Conservation (phyloP, 2,888 invertebrate species). For the Clitarchus hookeri region DNA sequence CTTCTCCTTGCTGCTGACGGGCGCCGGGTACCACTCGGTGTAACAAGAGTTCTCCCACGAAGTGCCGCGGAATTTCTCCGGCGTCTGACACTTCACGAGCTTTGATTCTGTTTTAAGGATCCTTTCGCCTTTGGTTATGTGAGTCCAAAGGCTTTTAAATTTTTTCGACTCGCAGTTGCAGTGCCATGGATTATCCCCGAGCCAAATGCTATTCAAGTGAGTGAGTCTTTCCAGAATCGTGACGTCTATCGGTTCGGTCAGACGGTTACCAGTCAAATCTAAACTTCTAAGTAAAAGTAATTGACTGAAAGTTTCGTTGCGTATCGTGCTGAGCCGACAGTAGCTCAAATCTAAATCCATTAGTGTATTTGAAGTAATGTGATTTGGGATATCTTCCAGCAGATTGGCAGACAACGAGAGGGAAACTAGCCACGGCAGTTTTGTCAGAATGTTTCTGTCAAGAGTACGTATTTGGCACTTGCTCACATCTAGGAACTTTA, state of each 20-base stretch:
- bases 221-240: background rate
- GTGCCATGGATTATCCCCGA: background rate
- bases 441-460: background rate
- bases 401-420: background rate
- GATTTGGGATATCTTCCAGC: background rate
- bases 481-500: background rate
- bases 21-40: background rate
- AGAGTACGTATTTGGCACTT: background rate
- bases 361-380: background rate
- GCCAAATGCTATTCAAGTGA: background rate
- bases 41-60: background rate
- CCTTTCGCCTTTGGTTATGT: background rate
- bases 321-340: background rate
- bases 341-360: conserved; percentile 3
- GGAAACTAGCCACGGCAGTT: background rate
- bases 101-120: background rate
- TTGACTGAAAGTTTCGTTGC: background rate
- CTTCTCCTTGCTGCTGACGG: background rate
- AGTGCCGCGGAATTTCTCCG: background rate
- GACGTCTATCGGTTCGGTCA: background rate
- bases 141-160: background rate
- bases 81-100: background rate
- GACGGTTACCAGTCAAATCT: background rate
- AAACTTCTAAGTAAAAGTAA: background rate
- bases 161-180: background rate